Evolutionary conservation across 2,797 vertebrate species (phyloP), one percentile per base, ranked within the genome.

Genomic region (Bradypodion ventrale): DNA sequence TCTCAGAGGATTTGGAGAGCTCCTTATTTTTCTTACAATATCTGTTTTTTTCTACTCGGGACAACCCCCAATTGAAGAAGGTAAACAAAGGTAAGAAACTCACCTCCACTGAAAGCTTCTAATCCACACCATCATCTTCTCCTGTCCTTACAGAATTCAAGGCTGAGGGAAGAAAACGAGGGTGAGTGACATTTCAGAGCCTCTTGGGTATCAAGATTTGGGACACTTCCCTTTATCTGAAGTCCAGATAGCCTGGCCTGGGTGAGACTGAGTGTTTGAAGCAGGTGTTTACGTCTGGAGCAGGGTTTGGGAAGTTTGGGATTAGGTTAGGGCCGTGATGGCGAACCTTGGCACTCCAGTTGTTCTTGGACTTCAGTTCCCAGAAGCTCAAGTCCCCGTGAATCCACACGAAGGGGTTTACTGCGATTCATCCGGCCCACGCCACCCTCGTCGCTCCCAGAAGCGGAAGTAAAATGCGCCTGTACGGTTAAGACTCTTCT

Each of bases 121-220:
- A 27, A 75, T 44, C 27, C 1, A 29, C 2, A 3, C 29, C 40
- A 0, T 35, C 42, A 62, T 79, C 15, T 70, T 83, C 13, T 69
- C n/a, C 8, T 8, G 9, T 72, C 25, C 35, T 52, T 68, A 42
- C 84, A 86, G 84, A 86, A 88, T 42, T 69, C 52, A 52, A 76
- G 59, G 76, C 62, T 85, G 35, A 80, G 52, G 37, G 81, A 86
- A 66, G 84, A 85, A 69, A 86, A 86, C 9, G 63, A 86, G 83
- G 83, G 83, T 85, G 76, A 79, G 84, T 44, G 12, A 23, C 68
- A 5, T 15, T 13, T 40, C 3, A 19, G 46, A 25, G 13, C 5
- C 2, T 15, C 16, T 62, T 62, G 29, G 56, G 37, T 25, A 42
- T 8, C 23, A 62, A 62, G 12, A 23, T 8, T 23, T 46, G 37